Percentiles rank a stretch among this genome's conserved stretches.
Conservation (phyloP, 2,888 invertebrate genomes). For the Elgonia sp. region DNA sequence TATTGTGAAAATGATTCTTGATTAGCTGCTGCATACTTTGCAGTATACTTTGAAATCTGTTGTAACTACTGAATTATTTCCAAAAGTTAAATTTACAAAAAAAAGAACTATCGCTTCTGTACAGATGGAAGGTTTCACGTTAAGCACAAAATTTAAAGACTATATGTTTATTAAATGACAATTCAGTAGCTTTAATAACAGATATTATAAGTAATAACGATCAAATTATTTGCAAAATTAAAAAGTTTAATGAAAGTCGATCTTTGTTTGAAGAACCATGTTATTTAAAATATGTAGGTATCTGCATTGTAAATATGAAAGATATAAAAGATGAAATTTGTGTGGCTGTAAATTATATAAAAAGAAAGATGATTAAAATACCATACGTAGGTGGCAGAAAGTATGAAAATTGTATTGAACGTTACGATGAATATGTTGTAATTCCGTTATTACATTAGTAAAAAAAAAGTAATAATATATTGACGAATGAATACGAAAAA, state of each 20-base stretch:
- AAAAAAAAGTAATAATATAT: no score
- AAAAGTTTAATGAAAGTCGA: constrained; percentile 5
- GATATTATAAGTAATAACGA: constrained; percentile 1
- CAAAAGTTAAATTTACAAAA: constrained; percentile 17
- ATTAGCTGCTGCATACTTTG: no score
- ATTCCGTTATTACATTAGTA: constrained; percentile 26
- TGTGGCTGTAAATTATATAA: neutral
- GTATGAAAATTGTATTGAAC: neutral
- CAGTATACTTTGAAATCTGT: no score
- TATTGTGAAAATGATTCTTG: no score
- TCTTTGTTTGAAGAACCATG: constrained; percentile 36
- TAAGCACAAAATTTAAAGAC: constrained; percentile 32
- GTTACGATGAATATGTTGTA: constrained; percentile 25
- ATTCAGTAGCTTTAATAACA: constrained; percentile 12
- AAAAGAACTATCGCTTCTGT: neutral
- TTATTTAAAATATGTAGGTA: constrained; percentile 31
- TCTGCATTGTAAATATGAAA: constrained; percentile 37
- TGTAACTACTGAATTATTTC: constrained; percentile 20
- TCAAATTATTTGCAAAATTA: constrained; percentile 10
- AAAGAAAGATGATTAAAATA: constrained; percentile 29
- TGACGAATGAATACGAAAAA: no score
- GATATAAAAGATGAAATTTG: neutral
- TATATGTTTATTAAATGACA: constrained; percentile 27
- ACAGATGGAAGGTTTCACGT: constrained; percentile 9
- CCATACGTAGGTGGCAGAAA: neutral